Evolutionary conservation across 2,113 vertebrate genomes (phyloP).

Genomic region (Holacanthus passer): DNA sequence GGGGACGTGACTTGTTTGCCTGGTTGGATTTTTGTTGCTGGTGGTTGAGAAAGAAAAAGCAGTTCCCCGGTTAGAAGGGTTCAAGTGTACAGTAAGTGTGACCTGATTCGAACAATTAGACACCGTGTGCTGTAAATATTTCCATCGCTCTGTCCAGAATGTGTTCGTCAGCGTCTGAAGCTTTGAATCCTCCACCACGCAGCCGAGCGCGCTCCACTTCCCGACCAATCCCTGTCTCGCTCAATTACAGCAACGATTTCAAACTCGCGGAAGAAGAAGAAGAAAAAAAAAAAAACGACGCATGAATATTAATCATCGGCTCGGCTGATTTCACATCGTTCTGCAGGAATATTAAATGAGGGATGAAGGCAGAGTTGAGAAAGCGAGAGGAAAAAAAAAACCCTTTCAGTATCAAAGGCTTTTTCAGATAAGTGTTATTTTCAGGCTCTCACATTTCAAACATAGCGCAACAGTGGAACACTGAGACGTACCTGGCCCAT

Average conservation of each 20-base stretch:
- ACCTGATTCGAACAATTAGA: constrained; percentile 35
- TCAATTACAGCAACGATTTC: constrained; percentile 67
- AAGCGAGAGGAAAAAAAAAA: constrained; percentile 26
- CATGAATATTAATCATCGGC: constrained; percentile 75
- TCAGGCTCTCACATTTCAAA: constrained; percentile 70
- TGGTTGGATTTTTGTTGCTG: constrained; percentile 25
- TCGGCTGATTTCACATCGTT: constrained; percentile 66
- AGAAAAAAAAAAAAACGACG: constrained; percentile 26
- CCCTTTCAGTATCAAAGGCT: constrained; percentile 63
- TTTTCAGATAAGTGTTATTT: constrained; percentile 69
- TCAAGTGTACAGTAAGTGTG: constrained; percentile 12
- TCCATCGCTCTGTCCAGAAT: constrained; percentile 21
- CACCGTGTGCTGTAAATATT: constrained; percentile 25
- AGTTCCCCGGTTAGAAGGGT: constrained; percentile 13
- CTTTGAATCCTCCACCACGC: constrained; percentile 18
- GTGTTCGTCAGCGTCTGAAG: constrained; percentile 30
- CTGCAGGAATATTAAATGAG: constrained; percentile 59
- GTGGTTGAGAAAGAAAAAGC: constrained; percentile 9
- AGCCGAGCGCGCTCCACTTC: constrained; percentile 26
- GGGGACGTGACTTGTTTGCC: constrained; percentile 45
- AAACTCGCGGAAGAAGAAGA: constrained; percentile 55
- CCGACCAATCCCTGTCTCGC: constrained; percentile 38
- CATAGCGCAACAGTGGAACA: constrained; percentile 42
- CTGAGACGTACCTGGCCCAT: constrained; percentile 59
- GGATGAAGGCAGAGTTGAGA: constrained; percentile 46